phyloP scores from a whole-genome alignment of 2,113 vertebrate genomes.

The Plecturocebus donacophilus region DNA sequence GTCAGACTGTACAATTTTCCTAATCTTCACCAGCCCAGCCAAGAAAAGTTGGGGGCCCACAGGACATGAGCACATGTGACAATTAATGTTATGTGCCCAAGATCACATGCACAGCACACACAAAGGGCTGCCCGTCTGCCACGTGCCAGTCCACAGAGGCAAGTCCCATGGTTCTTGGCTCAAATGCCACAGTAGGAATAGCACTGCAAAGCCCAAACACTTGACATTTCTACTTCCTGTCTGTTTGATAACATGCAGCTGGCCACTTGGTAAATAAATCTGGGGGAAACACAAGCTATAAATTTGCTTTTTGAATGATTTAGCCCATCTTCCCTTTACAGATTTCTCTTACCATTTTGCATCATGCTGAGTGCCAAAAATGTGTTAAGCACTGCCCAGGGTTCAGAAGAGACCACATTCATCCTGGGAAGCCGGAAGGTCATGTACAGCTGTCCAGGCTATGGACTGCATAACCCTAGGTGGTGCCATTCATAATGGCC shows the following conservation, averaged over 20 bases:
- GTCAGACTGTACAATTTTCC: background rate
- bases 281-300: conserved; percentile 43
- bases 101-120: background rate
- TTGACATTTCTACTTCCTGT: conserved; percentile 62
- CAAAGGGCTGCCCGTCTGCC: background rate
- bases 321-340: background rate
- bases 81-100: background rate
- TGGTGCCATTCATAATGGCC: too few relatives aligned
- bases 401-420: background rate
- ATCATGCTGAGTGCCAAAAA: background rate
- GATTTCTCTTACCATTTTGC: background rate
- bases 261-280: conserved; percentile 70
- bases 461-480: background rate
- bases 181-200: background rate
- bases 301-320: background rate
- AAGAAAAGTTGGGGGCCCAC: background rate
- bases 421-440: background rate
- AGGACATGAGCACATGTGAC: background rate
- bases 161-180: background rate
- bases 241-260: conserved; percentile 67
- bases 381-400: background rate
- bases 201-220: background rate
- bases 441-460: background rate
- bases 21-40: background rate
- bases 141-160: background rate